A percentile compares a stretch with the other conserved stretches of the same genome.
Evolutionary conservation across 2,888 invertebrate species (phyloP).

Genomic region (Erebia ligea): DNA sequence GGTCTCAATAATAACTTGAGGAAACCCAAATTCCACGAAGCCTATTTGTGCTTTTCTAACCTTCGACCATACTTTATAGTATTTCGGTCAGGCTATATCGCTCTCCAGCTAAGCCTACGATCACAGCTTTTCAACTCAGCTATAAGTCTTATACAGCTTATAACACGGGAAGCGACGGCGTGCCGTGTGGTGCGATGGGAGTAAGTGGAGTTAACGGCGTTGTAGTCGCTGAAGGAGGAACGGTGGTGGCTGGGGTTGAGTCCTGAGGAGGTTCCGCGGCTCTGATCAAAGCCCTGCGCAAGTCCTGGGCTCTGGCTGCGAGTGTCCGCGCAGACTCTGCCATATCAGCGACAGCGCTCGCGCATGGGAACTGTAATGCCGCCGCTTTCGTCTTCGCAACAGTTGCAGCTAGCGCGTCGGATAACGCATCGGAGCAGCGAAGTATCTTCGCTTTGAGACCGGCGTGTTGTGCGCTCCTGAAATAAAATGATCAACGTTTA

Average conservation of each 20-base stretch:
- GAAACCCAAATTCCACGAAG: background rate
- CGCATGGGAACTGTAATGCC: slow-evolving; percentile 95
- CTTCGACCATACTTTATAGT: background rate
- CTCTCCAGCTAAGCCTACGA: slow-evolving; percentile 12
- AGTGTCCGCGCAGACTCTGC: slow-evolving; percentile 94
- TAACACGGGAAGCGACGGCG: slow-evolving; percentile 64
- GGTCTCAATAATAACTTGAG: background rate
- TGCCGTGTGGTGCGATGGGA: slow-evolving; percentile 55
- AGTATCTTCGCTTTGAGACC: slow-evolving; percentile 89
- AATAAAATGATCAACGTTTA: slow-evolving; percentile 17
- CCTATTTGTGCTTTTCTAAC: slow-evolving; percentile 5
- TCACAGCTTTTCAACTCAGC: slow-evolving; percentile 25
- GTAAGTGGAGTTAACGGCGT: slow-evolving; percentile 70
- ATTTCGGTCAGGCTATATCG: background rate
- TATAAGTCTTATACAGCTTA: slow-evolving; percentile 46
- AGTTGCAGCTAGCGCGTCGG: slow-evolving; percentile 91
- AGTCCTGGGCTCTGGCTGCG: slow-evolving; percentile 91
- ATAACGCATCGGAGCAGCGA: slow-evolving; percentile 90
- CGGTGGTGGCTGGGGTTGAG: slow-evolving; percentile 60
- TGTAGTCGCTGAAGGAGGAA: slow-evolving; percentile 61
- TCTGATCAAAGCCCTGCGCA: slow-evolving; percentile 89
- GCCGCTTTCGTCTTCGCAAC: slow-evolving; percentile 95
- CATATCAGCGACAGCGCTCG: slow-evolving; percentile 96
- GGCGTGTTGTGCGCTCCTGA: slow-evolving; percentile 89
- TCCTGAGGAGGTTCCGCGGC: slow-evolving; percentile 81